Conservation (phyloP, 2,797 vertebrate species). For the Antrozous pallidus region DNA sequence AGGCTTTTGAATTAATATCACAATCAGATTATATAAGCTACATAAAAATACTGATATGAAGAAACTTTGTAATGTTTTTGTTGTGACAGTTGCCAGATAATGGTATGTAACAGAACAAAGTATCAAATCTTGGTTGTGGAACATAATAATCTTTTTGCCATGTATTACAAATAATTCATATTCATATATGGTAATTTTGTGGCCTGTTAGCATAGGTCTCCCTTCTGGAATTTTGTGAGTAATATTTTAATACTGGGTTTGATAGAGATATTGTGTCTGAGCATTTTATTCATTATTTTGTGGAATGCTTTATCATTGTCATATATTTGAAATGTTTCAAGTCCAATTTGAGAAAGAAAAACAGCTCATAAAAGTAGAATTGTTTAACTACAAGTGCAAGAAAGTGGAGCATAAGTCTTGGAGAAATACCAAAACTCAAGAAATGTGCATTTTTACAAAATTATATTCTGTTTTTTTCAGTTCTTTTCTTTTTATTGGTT, state of each 20-base stretch:
- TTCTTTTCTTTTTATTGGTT: constrained; percentile 14
- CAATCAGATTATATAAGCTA: not conserved
- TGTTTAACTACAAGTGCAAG: not conserved
- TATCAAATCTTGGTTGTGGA: not conserved
- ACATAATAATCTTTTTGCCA: not conserved
- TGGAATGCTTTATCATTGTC: constrained; percentile 25
- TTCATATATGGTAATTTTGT: not conserved
- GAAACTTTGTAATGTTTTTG: not conserved
- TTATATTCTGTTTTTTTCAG: not conserved
- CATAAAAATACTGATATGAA: constrained; percentile 20
- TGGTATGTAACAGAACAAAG: not conserved
- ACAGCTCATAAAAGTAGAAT: not conserved
- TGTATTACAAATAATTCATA: not conserved
- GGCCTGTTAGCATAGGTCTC: not conserved
- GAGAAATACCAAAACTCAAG: not conserved
- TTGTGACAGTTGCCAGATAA: not conserved
- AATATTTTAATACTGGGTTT: constrained; percentile 10
- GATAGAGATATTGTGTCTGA: not conserved
- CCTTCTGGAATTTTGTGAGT: constrained; percentile 6
- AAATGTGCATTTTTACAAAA: constrained; percentile 23
- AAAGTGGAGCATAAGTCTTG: not conserved
- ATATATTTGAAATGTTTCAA: constrained; percentile 3
- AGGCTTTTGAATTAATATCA: constrained; percentile 14
- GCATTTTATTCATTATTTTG: constrained; percentile 32
- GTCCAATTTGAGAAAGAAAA: constrained; percentile 19